Conservation (phyloP, 2,888 invertebrate genomes). For the Muschampia plurimacula region DNA sequence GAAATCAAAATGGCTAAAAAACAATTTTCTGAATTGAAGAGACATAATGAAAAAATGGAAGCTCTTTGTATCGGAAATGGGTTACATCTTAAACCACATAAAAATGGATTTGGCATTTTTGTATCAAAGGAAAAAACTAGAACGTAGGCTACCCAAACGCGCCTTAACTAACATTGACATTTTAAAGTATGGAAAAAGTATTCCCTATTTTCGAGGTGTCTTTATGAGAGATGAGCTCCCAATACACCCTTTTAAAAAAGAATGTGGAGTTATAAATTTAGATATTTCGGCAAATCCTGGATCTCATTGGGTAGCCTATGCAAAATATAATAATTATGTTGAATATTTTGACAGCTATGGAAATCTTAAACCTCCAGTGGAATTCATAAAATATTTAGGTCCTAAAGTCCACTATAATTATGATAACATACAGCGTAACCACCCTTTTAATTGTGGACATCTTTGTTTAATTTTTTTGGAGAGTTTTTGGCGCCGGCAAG, state of each 20-base stretch:
- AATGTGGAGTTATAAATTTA: conserved; percentile 40
- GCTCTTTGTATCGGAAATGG: no score
- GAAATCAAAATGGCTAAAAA: no score
- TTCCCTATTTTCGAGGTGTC: conserved; percentile 45
- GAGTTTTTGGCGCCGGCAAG: neutral
- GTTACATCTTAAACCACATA: no score
- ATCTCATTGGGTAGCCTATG: conserved; percentile 32
- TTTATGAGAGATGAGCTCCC: conserved; percentile 50
- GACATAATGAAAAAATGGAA: no score
- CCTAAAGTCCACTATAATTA: conserved; percentile 3
- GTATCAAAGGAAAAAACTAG: no score
- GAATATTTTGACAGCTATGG: conserved; percentile 37
- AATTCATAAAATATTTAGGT: conserved; percentile 31
- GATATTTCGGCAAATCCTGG: conserved; percentile 40
- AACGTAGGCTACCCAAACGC: no score
- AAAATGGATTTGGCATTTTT: no score
- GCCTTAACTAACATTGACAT: no score
- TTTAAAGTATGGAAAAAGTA: neutral
- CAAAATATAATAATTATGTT: conserved; percentile 23
- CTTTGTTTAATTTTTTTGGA: conserved; percentile 2
- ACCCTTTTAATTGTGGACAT: conserved; percentile 7
- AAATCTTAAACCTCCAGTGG: conserved; percentile 31
- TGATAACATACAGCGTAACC: conserved; percentile 15
- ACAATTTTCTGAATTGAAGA: no score
- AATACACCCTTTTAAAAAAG: conserved; percentile 18